These are phyloP conservation scores for Myiotriccus ornatus DNA, from an alignment of 2,797 vertebrate genomes.

Conservation along the genomic window DNA sequence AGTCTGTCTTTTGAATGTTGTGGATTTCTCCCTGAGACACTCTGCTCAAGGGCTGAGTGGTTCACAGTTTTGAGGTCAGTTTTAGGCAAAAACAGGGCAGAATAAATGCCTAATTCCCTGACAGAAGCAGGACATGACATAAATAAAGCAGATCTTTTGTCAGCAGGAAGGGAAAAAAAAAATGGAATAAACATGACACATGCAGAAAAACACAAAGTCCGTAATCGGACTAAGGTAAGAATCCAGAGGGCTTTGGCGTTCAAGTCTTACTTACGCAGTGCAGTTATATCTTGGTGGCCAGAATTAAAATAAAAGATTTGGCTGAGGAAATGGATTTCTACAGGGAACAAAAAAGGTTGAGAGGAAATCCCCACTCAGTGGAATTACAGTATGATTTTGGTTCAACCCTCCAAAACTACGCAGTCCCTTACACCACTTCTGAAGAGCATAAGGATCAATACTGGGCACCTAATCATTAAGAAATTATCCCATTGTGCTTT, in stretches of 20 bases:
- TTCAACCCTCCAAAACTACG: not conserved
- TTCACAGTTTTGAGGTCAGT: rapidly evolving
- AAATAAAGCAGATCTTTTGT: not conserved
- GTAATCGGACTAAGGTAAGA: not conserved
- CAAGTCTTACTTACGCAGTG: not conserved
- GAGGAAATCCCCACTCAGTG: not conserved
- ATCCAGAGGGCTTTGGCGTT: not conserved
- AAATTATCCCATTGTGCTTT: not conserved
- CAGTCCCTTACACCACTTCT: not conserved
- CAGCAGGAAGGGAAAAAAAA: not conserved
- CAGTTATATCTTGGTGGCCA: not conserved
- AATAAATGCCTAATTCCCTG: not conserved
- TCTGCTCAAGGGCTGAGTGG: not conserved
- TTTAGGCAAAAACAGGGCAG: not conserved
- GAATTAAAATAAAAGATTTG: not conserved
- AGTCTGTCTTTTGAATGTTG: not conserved
- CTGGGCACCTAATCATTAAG: not conserved
- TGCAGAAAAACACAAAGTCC: not conserved
- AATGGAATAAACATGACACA: not conserved
- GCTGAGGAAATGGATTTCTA: not conserved
- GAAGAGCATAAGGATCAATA: not conserved
- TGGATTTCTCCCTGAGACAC: not conserved
- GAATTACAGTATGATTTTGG: not conserved
- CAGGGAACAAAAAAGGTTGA: not conserved
- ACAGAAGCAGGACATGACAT: not conserved